These are phyloP conservation scores for Blera fallax DNA, from an alignment of 2,888 invertebrate species.

Conservation along the genomic window DNA sequence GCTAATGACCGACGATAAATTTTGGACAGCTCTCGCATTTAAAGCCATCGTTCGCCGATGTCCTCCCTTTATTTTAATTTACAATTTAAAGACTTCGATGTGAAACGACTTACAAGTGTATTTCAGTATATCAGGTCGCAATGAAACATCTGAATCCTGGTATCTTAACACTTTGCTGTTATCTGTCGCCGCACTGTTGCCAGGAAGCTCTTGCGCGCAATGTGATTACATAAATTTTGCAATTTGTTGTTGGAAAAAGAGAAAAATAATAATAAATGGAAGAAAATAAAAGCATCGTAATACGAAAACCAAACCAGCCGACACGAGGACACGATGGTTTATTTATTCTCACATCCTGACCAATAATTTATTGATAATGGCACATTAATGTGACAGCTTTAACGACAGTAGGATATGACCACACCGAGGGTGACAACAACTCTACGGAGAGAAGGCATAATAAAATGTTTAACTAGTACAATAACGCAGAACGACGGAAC, in stretches of 20 bases:
- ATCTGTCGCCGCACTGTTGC: background rate
- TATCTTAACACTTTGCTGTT: background rate
- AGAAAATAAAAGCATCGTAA: constrained; percentile 17
- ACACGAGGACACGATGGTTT: constrained; percentile 28
- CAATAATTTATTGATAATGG: constrained; percentile 73
- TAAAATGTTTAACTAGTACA: constrained; percentile 58
- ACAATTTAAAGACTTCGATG: constrained; percentile 30
- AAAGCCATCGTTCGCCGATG: background rate
- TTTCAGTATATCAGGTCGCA: background rate
- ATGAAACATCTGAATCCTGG: background rate
- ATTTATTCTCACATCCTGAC: constrained; percentile 45
- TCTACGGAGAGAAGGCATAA: constrained; percentile 22
- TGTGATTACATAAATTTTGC: constrained; percentile 49
- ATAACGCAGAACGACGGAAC: constrained; percentile 7
- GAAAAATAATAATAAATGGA: background rate
- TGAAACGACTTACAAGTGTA: constrained; percentile 31
- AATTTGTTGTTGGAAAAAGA: constrained; percentile 22
- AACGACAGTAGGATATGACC: constrained; percentile 72
- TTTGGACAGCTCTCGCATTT: constrained; percentile 24
- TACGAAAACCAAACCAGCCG: background rate
- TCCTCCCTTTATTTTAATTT: constrained; percentile 32
- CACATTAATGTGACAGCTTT: constrained; percentile 73
- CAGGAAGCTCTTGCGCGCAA: background rate
- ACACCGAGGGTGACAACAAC: constrained; percentile 52
- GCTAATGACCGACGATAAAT: constrained; percentile 53